Percentiles rank a stretch among this genome's conserved stretches.
phyloP scores from a whole-genome alignment of 2,113 vertebrate genomes.

The Plectropomus leopardus region DNA sequence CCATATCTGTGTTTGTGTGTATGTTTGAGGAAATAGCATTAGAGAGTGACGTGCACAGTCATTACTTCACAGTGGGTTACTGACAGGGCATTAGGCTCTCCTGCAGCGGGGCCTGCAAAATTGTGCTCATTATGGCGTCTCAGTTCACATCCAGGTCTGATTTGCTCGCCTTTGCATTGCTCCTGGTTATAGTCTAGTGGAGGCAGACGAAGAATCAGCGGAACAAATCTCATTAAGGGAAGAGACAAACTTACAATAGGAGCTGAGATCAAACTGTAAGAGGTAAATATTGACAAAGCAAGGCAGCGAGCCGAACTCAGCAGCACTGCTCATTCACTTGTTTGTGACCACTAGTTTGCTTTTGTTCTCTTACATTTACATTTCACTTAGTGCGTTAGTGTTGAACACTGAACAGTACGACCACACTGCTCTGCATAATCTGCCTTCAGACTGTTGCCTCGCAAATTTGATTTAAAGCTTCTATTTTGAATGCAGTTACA shows the following conservation, averaged over 20 bases:
- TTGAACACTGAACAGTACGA: background rate
- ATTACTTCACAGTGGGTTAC: conserved; percentile 76
- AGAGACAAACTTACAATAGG: conserved; percentile 16
- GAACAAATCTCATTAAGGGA: conserved; percentile 68
- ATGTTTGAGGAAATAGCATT: conserved; percentile 43
- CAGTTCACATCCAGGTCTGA: conserved; percentile 36
- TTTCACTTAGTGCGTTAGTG: background rate
- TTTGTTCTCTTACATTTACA: conserved; percentile 44
- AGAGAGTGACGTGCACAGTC: conserved; percentile 52
- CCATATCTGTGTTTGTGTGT: conserved; percentile 34
- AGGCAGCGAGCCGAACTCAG: background rate
- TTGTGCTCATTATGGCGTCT: conserved; percentile 65
- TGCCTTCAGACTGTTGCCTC: background rate
- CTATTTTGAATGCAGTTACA: background rate
- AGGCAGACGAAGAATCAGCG: conserved; percentile 21
- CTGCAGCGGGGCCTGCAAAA: conserved; percentile 43
- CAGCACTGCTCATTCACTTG: background rate
- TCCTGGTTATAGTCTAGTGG: conserved; percentile 11
- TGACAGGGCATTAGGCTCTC: conserved; percentile 56
- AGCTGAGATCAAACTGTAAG: conserved; percentile 37
- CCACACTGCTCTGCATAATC: background rate
- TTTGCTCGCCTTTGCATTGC: conserved; percentile 27
- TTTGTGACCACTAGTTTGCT: conserved; percentile 21
- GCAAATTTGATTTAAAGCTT: background rate
- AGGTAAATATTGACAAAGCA: conserved; percentile 58